These are phyloP conservation scores for Halesus radiatus DNA, from an alignment of 1,140 invertebrate genomes.

Conservation along the genomic window DNA sequence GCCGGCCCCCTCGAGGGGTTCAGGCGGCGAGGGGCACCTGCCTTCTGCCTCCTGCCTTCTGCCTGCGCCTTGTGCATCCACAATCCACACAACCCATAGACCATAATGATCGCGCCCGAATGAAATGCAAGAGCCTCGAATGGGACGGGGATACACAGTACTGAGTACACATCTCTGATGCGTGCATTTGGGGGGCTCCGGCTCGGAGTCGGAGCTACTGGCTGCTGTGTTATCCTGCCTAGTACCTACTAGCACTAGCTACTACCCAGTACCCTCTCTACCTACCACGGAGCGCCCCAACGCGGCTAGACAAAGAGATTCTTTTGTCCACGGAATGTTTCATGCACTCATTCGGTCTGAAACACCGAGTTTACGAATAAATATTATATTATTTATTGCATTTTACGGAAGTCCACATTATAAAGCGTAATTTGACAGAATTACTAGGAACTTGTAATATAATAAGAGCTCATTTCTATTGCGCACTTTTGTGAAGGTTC, in stretches of 20 bases:
- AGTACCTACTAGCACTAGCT: neutral
- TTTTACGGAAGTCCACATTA: no score
- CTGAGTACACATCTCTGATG: neutral
- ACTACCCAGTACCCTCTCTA: neutral
- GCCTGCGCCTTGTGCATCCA: no score
- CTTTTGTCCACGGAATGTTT: slow-evolving; percentile 6
- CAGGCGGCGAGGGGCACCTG: slow-evolving; percentile 13
- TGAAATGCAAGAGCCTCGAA: slow-evolving; percentile 19
- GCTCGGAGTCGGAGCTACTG: neutral
- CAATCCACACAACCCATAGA: slow-evolving; percentile 2
- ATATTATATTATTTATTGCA: no score
- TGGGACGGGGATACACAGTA: slow-evolving; percentile 1
- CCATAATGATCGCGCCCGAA: slow-evolving; percentile 33
- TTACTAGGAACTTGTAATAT: no score
- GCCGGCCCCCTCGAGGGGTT: neutral
- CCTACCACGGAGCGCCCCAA: no score
- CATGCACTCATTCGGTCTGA: neutral
- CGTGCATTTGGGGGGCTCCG: slow-evolving; percentile 6
- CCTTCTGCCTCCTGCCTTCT: neutral
- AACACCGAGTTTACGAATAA: neutral
- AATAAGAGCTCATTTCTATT: no score
- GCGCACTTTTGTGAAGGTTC: no score
- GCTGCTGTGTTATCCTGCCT: neutral
- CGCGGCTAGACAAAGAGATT: neutral
- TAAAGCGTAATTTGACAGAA: no score